Evolutionary conservation across 37 sponge, comb jelly and placozoan species (phyloP).

Genomic region (Beroe forskalii): DNA sequence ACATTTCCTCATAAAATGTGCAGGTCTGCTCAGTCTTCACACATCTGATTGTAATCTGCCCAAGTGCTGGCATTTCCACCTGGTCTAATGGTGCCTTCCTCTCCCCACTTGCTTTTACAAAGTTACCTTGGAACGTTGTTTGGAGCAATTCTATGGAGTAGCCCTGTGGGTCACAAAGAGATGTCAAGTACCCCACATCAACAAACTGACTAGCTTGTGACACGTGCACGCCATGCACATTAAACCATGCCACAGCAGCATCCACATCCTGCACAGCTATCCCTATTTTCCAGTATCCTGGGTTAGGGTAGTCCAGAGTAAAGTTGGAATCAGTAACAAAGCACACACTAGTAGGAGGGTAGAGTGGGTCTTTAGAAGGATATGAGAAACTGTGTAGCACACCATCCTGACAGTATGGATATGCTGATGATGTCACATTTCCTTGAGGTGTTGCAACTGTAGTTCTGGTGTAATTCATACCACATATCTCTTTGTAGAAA

Average conservation of each 20-base stretch:
- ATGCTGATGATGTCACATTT: too few relatives aligned
- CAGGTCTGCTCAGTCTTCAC: background rate
- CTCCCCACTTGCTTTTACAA: background rate
- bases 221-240: background rate
- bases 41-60: constrained; percentile 13
- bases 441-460: background rate
- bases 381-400: background rate
- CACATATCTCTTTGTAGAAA: background rate
- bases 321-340: background rate
- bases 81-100: background rate
- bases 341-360: constrained; percentile 10
- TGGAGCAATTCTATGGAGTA: background rate
- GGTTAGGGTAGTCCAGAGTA: background rate
- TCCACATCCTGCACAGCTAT: constrained; percentile 1
- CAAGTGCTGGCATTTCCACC: background rate
- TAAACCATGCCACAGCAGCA: background rate
- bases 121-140: background rate
- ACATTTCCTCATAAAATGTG: background rate
- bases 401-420: background rate
- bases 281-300: constrained; percentile 31
- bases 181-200: constrained; percentile 16
- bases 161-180: constrained; percentile 8
- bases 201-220: background rate
- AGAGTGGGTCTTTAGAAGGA: background rate
- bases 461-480: background rate